phyloP scores from a whole-genome alignment of 2,797 vertebrate genomes.

The Coregonus suidteri region DNA sequence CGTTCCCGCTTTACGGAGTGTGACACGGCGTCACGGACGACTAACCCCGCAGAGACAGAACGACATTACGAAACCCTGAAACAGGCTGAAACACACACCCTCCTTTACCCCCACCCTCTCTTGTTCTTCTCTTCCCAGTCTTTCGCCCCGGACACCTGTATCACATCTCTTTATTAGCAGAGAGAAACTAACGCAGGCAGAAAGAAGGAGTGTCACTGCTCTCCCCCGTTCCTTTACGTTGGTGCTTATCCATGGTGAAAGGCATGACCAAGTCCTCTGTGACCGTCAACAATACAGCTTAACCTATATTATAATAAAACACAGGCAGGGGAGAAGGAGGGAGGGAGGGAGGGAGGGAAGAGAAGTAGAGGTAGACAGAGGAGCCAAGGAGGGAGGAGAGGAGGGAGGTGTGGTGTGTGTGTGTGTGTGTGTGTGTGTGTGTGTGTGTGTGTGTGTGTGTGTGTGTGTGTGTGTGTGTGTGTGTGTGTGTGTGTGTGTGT shows the following conservation, averaged over 20 bases:
- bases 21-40: slow-evolving; percentile 57
- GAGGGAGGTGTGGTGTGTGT: background rate
- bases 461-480: too few relatives aligned
- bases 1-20: slow-evolving; percentile 61
- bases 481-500: too few relatives aligned
- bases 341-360: background rate
- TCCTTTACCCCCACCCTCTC: background rate
- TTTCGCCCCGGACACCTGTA: slow-evolving; percentile 62
- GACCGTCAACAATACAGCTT: slow-evolving; percentile 61
- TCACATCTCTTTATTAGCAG: slow-evolving; percentile 66
- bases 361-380: background rate
- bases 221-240: slow-evolving; percentile 49
- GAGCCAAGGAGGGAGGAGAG: background rate
- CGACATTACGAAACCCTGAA: slow-evolving; percentile 64
- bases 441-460: too few relatives aligned
- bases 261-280: slow-evolving; percentile 61
- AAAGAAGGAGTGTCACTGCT: slow-evolving; percentile 38
- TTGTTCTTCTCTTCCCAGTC: slow-evolving; percentile 7
- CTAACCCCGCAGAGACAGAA: slow-evolving; percentile 63
- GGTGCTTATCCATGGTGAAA: slow-evolving; percentile 70
- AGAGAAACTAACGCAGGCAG: too few relatives aligned
- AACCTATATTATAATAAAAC: slow-evolving; percentile 45
- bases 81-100: slow-evolving; percentile 40
- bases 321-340: slow-evolving; percentile 17
- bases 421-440: too few relatives aligned